A percentile compares a stretch with the other conserved stretches of the same genome.
Conservation (phyloP, 2,888 invertebrate species). For the Ectemnius cavifrons region DNA sequence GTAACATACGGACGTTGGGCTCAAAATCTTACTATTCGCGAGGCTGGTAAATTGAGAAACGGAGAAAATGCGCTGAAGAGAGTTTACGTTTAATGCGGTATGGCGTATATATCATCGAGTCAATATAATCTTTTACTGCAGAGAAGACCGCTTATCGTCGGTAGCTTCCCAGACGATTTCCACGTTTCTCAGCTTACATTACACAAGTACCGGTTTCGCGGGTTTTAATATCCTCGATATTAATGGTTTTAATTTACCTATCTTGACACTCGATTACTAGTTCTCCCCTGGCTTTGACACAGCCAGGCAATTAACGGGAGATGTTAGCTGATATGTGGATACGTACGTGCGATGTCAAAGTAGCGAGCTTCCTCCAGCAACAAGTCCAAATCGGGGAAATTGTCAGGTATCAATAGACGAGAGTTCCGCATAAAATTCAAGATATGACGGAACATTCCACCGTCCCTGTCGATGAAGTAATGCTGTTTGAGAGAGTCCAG, state of each 20-base stretch:
- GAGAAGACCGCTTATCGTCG: no score
- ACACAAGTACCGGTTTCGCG: background rate
- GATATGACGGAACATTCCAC: slow-evolving; percentile 98
- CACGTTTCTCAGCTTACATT: background rate
- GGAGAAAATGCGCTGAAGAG: no score
- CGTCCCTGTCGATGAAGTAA: slow-evolving; percentile 99
- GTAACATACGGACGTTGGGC: no score
- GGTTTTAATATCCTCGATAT: background rate
- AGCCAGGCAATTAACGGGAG: no score
- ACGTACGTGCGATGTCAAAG: slow-evolving; percentile 92
- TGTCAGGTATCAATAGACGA: slow-evolving; percentile 90
- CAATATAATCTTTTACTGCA: no score
- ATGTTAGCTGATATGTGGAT: background rate
- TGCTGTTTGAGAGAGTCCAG: slow-evolving; percentile 97
- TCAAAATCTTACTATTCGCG: no score
- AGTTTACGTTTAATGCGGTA: no score
- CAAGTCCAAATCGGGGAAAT: slow-evolving; percentile 92
- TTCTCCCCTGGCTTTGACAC: no score
- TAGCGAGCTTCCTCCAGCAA: slow-evolving; percentile 94
- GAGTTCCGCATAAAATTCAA: slow-evolving; percentile 97
- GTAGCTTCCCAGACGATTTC: no score
- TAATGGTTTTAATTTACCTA: background rate
- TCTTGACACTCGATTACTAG: background rate
- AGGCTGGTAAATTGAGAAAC: no score
- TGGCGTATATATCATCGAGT: no score